A percentile compares a stretch with the other conserved stretches of the same genome.
phyloP scores from a whole-genome alignment of 1,140 invertebrate species.

The Rhopalosiphum padi region DNA sequence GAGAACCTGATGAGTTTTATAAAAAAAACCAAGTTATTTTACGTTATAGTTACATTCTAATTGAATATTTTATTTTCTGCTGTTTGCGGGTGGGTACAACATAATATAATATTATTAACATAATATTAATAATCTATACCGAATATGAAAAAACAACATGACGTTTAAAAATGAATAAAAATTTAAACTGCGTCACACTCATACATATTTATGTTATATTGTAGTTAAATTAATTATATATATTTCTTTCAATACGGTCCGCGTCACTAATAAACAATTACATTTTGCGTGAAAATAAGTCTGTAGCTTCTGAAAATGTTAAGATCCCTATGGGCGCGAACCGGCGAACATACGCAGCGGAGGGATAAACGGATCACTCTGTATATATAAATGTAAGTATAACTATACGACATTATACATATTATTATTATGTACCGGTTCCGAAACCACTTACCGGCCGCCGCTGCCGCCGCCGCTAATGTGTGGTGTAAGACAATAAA shows the following conservation, averaged over 20 bases:
- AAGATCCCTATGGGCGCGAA: not conserved
- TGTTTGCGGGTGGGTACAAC: no score
- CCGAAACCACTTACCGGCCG: slow-evolving; percentile 2
- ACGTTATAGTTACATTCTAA: no score
- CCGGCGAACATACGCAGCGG: not conserved
- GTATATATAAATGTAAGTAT: not conserved
- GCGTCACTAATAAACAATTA: not conserved
- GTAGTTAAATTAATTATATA: not conserved
- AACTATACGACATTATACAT: not conserved
- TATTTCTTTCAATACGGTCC: not conserved
- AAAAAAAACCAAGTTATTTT: no score
- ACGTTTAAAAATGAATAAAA: not conserved
- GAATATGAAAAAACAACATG: not conserved
- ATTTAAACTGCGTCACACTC: not conserved
- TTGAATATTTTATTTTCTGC: not conserved
- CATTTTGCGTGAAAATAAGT: not conserved
- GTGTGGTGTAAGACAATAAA: slow-evolving; percentile 28
- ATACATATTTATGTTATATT: not conserved
- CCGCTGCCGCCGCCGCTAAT: not conserved
- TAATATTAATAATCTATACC: not conserved
- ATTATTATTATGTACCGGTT: not conserved
- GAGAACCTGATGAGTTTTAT: no score
- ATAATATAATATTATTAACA: no score
- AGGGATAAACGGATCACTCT: not conserved
- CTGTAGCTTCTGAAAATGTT: not conserved